Percentiles rank a stretch among this genome's conserved stretches.
These are phyloP conservation scores for Fregata magnificens DNA, from an alignment of 2,113 vertebrate genomes.

Conservation along the genomic window DNA sequence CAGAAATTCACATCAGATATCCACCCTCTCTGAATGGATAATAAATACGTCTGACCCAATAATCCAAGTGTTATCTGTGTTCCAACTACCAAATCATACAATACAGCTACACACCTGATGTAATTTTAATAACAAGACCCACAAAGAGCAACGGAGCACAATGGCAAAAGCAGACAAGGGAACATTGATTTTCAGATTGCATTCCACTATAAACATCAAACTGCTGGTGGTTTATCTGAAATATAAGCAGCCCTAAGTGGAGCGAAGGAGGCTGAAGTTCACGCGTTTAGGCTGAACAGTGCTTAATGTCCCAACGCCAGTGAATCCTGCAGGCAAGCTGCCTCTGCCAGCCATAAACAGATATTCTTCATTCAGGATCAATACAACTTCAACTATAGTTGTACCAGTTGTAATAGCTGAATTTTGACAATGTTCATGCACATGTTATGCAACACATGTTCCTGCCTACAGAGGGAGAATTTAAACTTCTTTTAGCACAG, in stretches of 20 bases:
- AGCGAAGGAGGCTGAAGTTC: conserved; percentile 19
- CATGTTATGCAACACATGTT: not conserved
- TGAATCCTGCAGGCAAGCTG: not conserved
- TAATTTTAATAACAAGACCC: conserved; percentile 69
- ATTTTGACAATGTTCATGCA: not conserved
- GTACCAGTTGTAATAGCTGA: not conserved
- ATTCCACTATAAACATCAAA: conserved; percentile 44
- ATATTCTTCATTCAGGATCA: conserved; percentile 10
- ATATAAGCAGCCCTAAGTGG: conserved; percentile 13
- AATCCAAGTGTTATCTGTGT: conserved; percentile 62
- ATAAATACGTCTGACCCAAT: conserved; percentile 58
- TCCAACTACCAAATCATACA: conserved; percentile 53
- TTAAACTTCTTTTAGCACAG: not conserved
- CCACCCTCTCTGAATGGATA: conserved; percentile 55
- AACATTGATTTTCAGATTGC: conserved; percentile 64
- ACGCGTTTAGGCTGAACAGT: not conserved
- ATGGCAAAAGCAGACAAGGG: conserved; percentile 25
- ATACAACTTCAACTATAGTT: not conserved
- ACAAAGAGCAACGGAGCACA: conserved; percentile 59
- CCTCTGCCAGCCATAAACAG: not conserved
- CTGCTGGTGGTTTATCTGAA: conserved; percentile 45
- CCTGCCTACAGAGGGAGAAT: not conserved
- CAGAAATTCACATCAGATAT: conserved; percentile 68
- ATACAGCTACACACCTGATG: conserved; percentile 52
- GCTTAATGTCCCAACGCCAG: not conserved